A percentile compares a stretch with the other conserved stretches of the same genome.
phyloP scores from a whole-genome alignment of 23 tunicate genomes.

The Botrylloides violaceus region DNA sequence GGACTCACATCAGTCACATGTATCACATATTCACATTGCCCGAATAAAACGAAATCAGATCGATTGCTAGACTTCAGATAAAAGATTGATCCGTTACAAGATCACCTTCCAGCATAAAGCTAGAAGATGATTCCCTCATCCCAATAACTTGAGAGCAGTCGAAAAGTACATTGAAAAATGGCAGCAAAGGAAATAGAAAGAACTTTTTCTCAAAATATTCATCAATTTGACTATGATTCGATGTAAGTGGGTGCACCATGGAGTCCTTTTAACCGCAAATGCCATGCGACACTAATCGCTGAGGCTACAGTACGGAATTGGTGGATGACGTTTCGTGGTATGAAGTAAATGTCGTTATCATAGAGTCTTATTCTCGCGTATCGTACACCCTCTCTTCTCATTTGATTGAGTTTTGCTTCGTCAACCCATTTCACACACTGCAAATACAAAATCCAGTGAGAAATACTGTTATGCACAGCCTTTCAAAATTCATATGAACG shows the following conservation, averaged over 20 bases:
- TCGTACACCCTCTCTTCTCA: conserved; percentile 71
- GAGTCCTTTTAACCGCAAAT: conserved; percentile 75
- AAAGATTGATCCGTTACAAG: no score
- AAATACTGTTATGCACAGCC: no score
- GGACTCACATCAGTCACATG: no score
- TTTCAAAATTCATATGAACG: no score
- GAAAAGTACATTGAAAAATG: no score
- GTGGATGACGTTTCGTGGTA: conserved; percentile 88
- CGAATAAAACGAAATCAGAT: background rate
- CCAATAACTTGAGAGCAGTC: no score
- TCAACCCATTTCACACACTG: conserved; percentile 93
- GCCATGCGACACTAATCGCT: conserved; percentile 90
- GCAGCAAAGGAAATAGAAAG: background rate
- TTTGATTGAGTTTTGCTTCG: conserved; percentile 87
- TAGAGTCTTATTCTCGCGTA: conserved; percentile 64
- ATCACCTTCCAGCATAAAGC: no score
- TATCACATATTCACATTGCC: no score
- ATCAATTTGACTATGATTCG: conserved; percentile 17
- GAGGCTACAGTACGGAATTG: conserved; percentile 94
- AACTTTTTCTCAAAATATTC: background rate
- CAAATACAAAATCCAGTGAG: no score
- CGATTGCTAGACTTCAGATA: no score
- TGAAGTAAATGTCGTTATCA: conserved; percentile 95
- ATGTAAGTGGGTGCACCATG: conserved; percentile 69
- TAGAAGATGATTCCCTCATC: no score